phyloP scores from a whole-genome alignment of 2,888 invertebrate species.

The Zaprionus bogoriensis region DNA sequence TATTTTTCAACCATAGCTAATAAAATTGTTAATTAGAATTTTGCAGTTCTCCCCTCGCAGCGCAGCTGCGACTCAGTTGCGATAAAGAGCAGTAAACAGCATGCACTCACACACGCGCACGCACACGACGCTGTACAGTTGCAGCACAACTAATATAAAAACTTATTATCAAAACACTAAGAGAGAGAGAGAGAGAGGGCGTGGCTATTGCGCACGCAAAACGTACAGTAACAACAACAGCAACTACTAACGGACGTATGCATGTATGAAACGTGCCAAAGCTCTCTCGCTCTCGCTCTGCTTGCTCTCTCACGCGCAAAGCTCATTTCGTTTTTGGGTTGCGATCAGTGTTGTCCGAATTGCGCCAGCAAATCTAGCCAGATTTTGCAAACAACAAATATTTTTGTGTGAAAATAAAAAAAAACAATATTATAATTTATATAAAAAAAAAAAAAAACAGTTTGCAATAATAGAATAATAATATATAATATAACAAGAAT shows the following conservation, averaged over 20 bases:
- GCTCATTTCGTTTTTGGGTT: slow-evolving; percentile 22
- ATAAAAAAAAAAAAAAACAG: no score
- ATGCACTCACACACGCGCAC: slow-evolving; percentile 1
- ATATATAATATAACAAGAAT: no score
- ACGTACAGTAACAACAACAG: neutral
- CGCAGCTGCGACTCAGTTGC: slow-evolving; percentile 49
- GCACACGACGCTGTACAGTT: neutral
- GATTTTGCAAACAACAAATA: no score
- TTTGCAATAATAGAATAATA: no score
- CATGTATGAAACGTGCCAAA: slow-evolving; percentile 4
- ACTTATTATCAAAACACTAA: slow-evolving; percentile 67
- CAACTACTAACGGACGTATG: neutral
- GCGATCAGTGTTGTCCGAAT: no score
- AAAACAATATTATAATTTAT: no score
- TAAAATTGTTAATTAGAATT: slow-evolving; percentile 75
- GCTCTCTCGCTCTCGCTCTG: slow-evolving; percentile 24
- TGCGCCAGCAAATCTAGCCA: no score
- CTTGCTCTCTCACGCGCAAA: slow-evolving; percentile 2
- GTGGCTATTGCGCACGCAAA: slow-evolving; percentile 31
- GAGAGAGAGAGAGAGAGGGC: slow-evolving; percentile 46
- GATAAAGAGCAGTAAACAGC: slow-evolving; percentile 42
- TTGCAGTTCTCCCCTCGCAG: slow-evolving; percentile 58
- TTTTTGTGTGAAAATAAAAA: no score
- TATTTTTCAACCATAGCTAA: slow-evolving; percentile 73
- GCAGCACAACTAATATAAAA: slow-evolving; percentile 32